A percentile compares a stretch with the other conserved stretches of the same genome.
phyloP scores from a whole-genome alignment of 2,888 invertebrate species.

The Conistra vaccinii region DNA sequence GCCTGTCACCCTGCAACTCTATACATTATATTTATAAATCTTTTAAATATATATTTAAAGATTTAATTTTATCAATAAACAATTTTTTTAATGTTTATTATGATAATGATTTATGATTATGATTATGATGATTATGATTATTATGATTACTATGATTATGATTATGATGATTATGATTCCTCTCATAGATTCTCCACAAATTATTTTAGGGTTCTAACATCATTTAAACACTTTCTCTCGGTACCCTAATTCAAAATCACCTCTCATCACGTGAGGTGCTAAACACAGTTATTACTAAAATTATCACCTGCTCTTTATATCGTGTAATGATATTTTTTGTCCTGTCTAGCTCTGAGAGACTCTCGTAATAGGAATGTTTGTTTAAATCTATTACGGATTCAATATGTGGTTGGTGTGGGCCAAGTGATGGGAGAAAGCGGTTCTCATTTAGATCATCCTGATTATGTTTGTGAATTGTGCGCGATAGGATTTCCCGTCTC shows the following conservation, averaged over 20 bases:
- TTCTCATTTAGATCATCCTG: neutral
- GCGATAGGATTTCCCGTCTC: no score
- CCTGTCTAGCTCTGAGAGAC: constrained; percentile 56
- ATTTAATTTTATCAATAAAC: no score
- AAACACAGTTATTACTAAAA: constrained; percentile 81
- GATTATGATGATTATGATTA: no score
- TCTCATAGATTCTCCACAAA: neutral
- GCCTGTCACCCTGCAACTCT: constrained; percentile 34
- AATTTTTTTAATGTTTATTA: no score
- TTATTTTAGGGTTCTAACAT: neutral
- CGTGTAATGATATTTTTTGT: constrained; percentile 82
- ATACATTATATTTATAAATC: neutral
- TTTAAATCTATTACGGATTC: constrained; percentile 85
- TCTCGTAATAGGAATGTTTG: constrained; percentile 84
- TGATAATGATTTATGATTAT: no score
- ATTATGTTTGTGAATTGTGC: no score
- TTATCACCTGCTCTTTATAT: constrained; percentile 77
- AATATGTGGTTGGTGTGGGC: constrained; percentile 62
- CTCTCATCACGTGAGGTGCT: constrained; percentile 72
- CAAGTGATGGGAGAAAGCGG: constrained; percentile 43
- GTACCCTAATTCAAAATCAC: constrained; percentile 65
- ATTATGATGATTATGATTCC: no score
- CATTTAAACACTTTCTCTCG: neutral
- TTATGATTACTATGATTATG: no score
- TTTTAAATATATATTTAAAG: no score